These are phyloP conservation scores for Vanessa tameamea DNA, from an alignment of 1,140 invertebrate species.

Conservation along the genomic window DNA sequence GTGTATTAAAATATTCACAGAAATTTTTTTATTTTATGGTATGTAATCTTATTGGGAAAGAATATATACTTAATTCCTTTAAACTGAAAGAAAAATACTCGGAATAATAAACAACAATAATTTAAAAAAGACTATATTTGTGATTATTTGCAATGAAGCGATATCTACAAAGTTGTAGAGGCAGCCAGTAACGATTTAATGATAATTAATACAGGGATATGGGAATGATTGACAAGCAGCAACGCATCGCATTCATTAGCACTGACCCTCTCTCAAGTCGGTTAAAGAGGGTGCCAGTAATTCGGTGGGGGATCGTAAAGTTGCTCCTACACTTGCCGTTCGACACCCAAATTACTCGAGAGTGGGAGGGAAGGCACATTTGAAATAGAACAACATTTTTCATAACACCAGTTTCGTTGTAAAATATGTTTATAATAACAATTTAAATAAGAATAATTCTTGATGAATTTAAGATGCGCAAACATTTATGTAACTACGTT, in stretches of 20 bases:
- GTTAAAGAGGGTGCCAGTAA: slow-evolving; percentile 22
- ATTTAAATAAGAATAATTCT: too few species aligned
- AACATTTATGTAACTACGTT: too few species aligned
- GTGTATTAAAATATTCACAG: neutral
- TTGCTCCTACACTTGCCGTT: slow-evolving; percentile 24
- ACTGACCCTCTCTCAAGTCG: slow-evolving; percentile 18
- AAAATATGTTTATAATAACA: neutral
- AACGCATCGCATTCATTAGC: slow-evolving; percentile 25
- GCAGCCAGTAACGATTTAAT: slow-evolving; percentile 4
- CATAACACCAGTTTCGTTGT: neutral
- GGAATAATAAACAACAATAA: neutral
- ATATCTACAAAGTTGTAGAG: neutral
- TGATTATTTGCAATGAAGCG: neutral
- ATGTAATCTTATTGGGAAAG: too few species aligned
- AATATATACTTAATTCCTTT: too few species aligned
- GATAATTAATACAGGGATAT: slow-evolving; percentile 22
- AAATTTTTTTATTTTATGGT: too few species aligned
- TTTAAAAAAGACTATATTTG: neutral
- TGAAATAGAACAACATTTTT: neutral
- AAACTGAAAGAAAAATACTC: too few species aligned
- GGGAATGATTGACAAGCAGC: slow-evolving; percentile 20
- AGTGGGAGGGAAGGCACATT: neutral
- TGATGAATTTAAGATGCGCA: too few species aligned
- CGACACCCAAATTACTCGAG: slow-evolving; percentile 18
- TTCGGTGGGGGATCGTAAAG: slow-evolving; percentile 20